A percentile compares a stretch with the other conserved stretches of the same genome.
phyloP scores from a whole-genome alignment of 1,140 invertebrate genomes.

The Drosophila kanapiae region DNA sequence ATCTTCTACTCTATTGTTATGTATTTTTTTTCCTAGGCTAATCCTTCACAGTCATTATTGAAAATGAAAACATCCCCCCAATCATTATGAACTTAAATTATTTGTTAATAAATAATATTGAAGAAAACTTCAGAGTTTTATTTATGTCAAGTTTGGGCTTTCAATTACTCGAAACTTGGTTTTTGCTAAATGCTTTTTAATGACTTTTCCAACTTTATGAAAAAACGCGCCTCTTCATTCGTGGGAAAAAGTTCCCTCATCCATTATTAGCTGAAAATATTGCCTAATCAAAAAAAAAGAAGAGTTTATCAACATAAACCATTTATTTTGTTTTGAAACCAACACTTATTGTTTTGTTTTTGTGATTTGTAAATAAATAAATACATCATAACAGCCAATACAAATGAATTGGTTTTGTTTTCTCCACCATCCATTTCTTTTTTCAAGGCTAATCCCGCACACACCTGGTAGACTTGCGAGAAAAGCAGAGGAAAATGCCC shows the following conservation, averaged over 20 bases:
- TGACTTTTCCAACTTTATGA: not conserved
- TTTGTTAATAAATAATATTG: constrained; percentile 60
- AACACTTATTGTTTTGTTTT: not conserved
- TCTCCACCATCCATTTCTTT: not conserved
- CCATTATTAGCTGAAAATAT: constrained; percentile 1
- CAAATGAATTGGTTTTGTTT: constrained; percentile 2
- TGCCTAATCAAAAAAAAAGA: not conserved
- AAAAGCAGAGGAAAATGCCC: constrained; percentile 18
- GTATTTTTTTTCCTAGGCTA: constrained; percentile 71
- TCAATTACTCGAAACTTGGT: no score
- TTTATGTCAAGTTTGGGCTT: not conserved
- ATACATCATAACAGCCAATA: not conserved
- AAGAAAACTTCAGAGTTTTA: constrained; percentile 9
- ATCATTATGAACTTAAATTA: constrained; percentile 57
- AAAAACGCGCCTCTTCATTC: not conserved
- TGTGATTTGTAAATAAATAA: constrained; percentile 4
- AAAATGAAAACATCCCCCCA: constrained; percentile 15
- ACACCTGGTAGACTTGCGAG: not conserved
- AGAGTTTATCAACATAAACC: not conserved
- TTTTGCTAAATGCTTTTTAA: not conserved
- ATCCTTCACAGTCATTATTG: constrained; percentile 62
- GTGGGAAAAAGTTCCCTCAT: not conserved
- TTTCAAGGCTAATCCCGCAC: constrained; percentile 21
- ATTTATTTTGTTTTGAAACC: constrained; percentile 2
- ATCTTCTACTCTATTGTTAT: constrained; percentile 42